Evolutionary conservation across 2,888 invertebrate genomes (phyloP).

Genomic region (Campoletis raptor): DNA sequence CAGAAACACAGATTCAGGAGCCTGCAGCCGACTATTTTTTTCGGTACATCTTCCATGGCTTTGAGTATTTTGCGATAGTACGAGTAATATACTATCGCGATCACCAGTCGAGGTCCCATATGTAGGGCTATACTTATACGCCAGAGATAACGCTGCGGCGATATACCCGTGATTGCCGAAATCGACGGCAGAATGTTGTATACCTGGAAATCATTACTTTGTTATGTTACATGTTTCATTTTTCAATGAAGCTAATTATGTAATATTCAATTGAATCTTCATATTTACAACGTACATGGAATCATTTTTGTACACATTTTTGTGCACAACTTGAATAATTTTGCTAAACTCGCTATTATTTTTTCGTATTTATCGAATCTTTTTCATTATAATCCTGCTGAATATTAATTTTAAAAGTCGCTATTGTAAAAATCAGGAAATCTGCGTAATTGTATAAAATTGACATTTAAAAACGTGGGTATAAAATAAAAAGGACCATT

Average conservation of each 20-base stretch:
- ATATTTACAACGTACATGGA: no score
- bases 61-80: constrained; percentile 91
- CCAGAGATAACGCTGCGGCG: constrained; percentile 97
- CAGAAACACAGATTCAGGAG: constrained; percentile 91
- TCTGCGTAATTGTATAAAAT: neutral
- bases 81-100: constrained; percentile 94
- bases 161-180: constrained; percentile 97
- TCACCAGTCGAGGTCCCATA: constrained; percentile 95
- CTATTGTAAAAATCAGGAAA: neutral
- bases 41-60: constrained; percentile 85
- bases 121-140: constrained; percentile 96
- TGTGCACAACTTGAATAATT: neutral
- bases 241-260: neutral
- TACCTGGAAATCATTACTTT: constrained; percentile 87
- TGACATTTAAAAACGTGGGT: neutral
- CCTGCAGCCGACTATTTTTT: constrained; percentile 84
- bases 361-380: neutral
- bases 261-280: neutral
- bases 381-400: neutral
- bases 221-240: neutral
- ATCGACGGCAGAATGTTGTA: constrained; percentile 98
- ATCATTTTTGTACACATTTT: neutral
- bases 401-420: neutral
- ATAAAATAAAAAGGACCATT: neutral
- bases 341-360: neutral